phyloP scores from a whole-genome alignment of 2,113 vertebrate species.

The Mus spicilegus region DNA sequence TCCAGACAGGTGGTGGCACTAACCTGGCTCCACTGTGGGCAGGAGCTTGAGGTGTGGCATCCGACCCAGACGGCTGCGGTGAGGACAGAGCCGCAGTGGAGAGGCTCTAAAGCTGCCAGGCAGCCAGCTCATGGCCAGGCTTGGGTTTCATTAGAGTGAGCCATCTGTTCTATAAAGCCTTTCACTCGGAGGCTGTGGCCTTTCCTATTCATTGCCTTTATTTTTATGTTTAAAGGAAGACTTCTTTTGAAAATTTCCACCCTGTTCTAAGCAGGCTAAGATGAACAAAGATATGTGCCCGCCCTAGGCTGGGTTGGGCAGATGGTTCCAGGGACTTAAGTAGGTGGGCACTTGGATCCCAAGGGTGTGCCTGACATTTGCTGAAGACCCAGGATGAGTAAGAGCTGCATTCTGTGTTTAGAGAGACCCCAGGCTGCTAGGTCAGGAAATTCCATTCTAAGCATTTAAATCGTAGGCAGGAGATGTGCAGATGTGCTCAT shows the following conservation, averaged over 20 bases:
- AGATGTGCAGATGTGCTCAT: too few species aligned
- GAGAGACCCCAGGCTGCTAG: background rate
- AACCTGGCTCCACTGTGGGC: background rate
- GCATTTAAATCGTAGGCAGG: background rate
- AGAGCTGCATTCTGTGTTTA: background rate
- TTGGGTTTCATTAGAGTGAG: slow-evolving; percentile 29
- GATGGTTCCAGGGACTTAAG: fast-evolving
- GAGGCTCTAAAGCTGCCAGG: slow-evolving; percentile 27
- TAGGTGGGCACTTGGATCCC: background rate
- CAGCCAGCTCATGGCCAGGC: slow-evolving; percentile 3
- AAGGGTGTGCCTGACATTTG: background rate
- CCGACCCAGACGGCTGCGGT: background rate
- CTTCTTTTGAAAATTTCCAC: slow-evolving; percentile 65
- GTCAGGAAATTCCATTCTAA: background rate
- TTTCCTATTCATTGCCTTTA: slow-evolving; percentile 15
- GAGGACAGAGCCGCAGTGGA: background rate
- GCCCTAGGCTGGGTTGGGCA: background rate
- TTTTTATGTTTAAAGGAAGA: slow-evolving; percentile 38
- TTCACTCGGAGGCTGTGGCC: slow-evolving; percentile 22
- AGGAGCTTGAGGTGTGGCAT: background rate
- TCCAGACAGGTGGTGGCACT: background rate
- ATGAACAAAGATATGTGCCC: background rate
- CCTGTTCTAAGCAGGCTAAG: background rate
- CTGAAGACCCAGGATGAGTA: background rate
- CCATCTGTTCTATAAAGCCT: slow-evolving; percentile 47